These are phyloP conservation scores for Pteronura brasiliensis DNA, from an alignment of 2,113 vertebrate genomes.

Conservation along the genomic window DNA sequence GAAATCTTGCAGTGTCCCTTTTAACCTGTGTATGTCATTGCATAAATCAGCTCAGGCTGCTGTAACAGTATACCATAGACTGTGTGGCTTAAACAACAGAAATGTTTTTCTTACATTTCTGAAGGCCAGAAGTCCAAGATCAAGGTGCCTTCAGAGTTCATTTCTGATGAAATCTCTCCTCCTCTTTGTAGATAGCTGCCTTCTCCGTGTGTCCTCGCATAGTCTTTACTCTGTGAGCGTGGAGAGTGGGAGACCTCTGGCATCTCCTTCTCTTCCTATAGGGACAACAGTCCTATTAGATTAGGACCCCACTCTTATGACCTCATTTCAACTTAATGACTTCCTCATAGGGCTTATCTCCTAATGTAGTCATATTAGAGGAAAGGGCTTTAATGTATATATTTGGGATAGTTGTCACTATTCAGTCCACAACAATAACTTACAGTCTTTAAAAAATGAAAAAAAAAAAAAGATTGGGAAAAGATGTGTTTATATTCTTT, in stretches of 20 bases:
- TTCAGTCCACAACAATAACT: background rate
- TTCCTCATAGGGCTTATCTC: background rate
- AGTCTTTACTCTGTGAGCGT: background rate
- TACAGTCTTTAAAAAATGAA: background rate
- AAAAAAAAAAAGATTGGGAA: background rate
- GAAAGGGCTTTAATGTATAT: background rate
- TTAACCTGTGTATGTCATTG: background rate
- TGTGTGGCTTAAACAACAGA: background rate
- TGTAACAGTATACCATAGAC: background rate
- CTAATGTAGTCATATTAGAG: background rate
- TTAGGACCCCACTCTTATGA: background rate
- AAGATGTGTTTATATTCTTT: background rate
- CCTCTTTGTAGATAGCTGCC: background rate
- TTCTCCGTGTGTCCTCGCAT: background rate
- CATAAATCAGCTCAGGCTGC: background rate
- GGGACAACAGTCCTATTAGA: accelerated
- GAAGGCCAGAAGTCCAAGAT: background rate
- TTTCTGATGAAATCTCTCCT: background rate
- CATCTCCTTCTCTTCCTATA: background rate
- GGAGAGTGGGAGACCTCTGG: accelerated
- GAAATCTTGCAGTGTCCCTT: too few relatives aligned
- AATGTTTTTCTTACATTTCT: background rate
- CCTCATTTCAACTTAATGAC: background rate
- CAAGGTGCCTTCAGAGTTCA: background rate
- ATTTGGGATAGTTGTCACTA: background rate